Conservation (phyloP, 2,888 invertebrate genomes). For the Alviniconcha strummeri region DNA sequence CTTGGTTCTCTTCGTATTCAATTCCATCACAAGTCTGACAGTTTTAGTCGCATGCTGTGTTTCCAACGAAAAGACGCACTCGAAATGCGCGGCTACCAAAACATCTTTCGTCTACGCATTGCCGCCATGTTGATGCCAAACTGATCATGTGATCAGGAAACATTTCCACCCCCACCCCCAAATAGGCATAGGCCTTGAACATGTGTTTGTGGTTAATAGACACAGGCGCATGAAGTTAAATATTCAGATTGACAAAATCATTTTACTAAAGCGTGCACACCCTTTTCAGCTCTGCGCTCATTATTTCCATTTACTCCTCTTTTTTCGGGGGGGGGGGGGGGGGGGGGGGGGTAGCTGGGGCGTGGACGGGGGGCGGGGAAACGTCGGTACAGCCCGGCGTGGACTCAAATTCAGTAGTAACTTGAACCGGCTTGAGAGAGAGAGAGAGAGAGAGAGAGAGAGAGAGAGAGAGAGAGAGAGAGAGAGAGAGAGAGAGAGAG, state of each 20-base stretch:
- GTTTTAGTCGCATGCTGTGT: background rate
- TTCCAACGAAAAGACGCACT: conserved; percentile 14
- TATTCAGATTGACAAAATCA: too few relatives aligned
- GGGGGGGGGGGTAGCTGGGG: background rate
- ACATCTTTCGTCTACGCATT: conserved; percentile 15
- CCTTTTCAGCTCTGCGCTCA: background rate
- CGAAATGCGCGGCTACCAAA: background rate
- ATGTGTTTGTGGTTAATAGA: too few relatives aligned
- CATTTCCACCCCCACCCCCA: too few relatives aligned
- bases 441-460: too few relatives aligned
- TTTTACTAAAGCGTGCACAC: too few relatives aligned
- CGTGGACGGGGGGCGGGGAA: background rate
- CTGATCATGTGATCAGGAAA: conserved; percentile 3
- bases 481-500: too few relatives aligned
- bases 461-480: too few relatives aligned
- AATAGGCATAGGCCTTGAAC: too few relatives aligned
- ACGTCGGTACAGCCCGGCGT: too few relatives aligned
- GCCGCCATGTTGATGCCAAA: conserved; percentile 27
- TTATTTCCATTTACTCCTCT: background rate
- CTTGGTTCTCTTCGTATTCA: conserved; percentile 2
- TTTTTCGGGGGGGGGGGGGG: background rate
- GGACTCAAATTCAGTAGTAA: too few relatives aligned
- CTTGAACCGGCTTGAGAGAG: too few relatives aligned
- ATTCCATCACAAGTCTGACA: background rate
- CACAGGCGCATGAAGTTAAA: too few relatives aligned